These are phyloP conservation scores for Pitangus sulphuratus DNA, from an alignment of 2,797 vertebrate genomes.

Conservation along the genomic window DNA sequence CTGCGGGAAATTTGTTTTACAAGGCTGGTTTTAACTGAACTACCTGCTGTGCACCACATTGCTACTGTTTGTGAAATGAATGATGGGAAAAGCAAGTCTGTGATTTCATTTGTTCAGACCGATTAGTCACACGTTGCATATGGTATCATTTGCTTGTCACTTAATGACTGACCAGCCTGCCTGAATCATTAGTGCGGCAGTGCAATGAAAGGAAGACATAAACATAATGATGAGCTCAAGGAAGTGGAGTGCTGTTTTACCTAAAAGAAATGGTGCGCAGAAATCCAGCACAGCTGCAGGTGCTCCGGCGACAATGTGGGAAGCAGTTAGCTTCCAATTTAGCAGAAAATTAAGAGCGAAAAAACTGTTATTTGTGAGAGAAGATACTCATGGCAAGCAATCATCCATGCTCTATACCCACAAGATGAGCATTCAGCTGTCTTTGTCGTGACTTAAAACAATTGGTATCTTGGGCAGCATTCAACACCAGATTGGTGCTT, in stretches of 20 bases:
- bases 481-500: conserved; percentile 87
- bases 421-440: conserved; percentile 87
- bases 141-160: conserved; percentile 98
- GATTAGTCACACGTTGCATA: conserved; percentile 86
- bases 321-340: conserved; percentile 91
- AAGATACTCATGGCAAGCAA: conserved; percentile 88
- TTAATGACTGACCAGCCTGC: conserved; percentile 93
- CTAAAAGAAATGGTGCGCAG: conserved; percentile 85
- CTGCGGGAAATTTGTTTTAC: conserved; percentile 87
- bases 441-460: conserved; percentile 88
- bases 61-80: conserved; percentile 87
- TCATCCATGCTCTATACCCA: conserved; percentile 83
- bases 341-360: conserved; percentile 93
- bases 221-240: conserved; percentile 88
- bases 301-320: conserved; percentile 87
- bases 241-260: conserved; percentile 85
- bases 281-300: conserved; percentile 89
- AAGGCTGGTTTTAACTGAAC: conserved; percentile 85
- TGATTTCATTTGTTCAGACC: conserved; percentile 96
- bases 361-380: conserved; percentile 92
- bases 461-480: conserved; percentile 86
- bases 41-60: conserved; percentile 87
- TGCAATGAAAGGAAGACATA: conserved; percentile 92
- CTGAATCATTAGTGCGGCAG: conserved; percentile 84
- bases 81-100: conserved; percentile 89